These are phyloP conservation scores for Muricea muricata DNA, from an alignment of 92 coral and sea anemone species.

Conservation along the genomic window DNA sequence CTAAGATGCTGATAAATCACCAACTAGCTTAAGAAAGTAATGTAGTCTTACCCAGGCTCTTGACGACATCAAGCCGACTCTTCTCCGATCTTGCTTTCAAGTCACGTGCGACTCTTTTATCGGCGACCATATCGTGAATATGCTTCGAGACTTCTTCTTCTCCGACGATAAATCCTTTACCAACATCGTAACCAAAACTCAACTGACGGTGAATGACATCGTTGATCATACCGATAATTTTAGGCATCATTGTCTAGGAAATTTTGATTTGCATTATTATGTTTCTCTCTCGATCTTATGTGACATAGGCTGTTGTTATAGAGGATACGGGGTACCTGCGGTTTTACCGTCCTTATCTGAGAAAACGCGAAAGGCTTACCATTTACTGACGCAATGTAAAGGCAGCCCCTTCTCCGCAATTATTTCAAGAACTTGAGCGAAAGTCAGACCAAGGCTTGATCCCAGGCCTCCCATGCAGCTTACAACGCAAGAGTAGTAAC, in stretches of 20 bases:
- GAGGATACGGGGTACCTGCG: too few relatives aligned
- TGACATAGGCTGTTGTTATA: too few relatives aligned
- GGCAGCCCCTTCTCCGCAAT: too few relatives aligned
- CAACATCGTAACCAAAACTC: slow-evolving; percentile 98
- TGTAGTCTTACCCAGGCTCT: slow-evolving; percentile 80
- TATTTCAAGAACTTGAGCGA: too few relatives aligned
- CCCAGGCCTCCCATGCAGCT: too few relatives aligned
- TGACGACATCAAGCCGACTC: slow-evolving; percentile 88
- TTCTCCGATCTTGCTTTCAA: slow-evolving; percentile 88
- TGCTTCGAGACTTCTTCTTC: slow-evolving; percentile 94
- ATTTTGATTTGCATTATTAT: background rate
- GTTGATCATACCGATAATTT: slow-evolving; percentile 77
- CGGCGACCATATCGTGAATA: slow-evolving; percentile 95
- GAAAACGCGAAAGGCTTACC: too few relatives aligned
- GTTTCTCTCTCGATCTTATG: background rate
- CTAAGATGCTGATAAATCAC: too few relatives aligned
- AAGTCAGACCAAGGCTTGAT: too few relatives aligned
- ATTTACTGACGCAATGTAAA: too few relatives aligned
- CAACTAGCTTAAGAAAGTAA: too few relatives aligned
- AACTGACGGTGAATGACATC: slow-evolving; percentile 84
- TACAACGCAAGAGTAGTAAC: too few relatives aligned
- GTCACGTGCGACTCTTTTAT: slow-evolving; percentile 89
- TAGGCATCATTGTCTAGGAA: slow-evolving; percentile 88
- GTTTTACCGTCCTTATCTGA: too few relatives aligned
- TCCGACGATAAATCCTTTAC: slow-evolving; percentile 96